Base-by-base conservation (phyloP, 2,113 vertebrate genomes). In the Salvator merianae region DNA sequence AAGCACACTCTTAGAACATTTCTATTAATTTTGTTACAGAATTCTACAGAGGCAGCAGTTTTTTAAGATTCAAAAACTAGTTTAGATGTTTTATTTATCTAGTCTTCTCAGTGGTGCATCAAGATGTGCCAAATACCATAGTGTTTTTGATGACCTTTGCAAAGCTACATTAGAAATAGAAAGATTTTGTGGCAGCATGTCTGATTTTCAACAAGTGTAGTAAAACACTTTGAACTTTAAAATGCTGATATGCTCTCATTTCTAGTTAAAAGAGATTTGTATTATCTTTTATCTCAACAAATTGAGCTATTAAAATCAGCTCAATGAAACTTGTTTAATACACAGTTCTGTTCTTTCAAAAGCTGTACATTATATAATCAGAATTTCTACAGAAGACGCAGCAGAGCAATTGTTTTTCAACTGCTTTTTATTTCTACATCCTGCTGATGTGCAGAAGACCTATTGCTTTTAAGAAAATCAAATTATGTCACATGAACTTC, bases 1-100 rank as follows among this genome's bases (percentile, higher is more conserved):
- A 59, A 59, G 55, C 20, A 55, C 10, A 5, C 22, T 50, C 28
- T 75, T 40, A 26, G n/a, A 84, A 40, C 47, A 59, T 70, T 84
- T 77, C 74, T 84, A 71, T 77, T 59, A 53, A 77, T 76, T 70
- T 68, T 77, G 47, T 47, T 70, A 18, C 66, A 62, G 50, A 43
- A 70, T 77, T 84, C 50, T 84, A 63, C 68, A 84, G 83, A 84
- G 68, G 24, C 83, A 84, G 76, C 83, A 84, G 38, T 74, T 74
- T 82, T 82, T 74, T 66, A 76, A 66, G 59, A 75, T 66, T 22
- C 72, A 66, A 36, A 26, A 53, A 68, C 72, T 53, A 76, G 72
- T 83, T 83, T 83, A 83, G 71, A 75, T 75, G 59, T 83, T 83
- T 83, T 83, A 83, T 83, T 75, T 83, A 83, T 83, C 72, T 75